Percentiles rank a stretch among this genome's conserved stretches.
Conservation (phyloP, 1,140 invertebrate genomes). For the Eulimnadia texana region DNA sequence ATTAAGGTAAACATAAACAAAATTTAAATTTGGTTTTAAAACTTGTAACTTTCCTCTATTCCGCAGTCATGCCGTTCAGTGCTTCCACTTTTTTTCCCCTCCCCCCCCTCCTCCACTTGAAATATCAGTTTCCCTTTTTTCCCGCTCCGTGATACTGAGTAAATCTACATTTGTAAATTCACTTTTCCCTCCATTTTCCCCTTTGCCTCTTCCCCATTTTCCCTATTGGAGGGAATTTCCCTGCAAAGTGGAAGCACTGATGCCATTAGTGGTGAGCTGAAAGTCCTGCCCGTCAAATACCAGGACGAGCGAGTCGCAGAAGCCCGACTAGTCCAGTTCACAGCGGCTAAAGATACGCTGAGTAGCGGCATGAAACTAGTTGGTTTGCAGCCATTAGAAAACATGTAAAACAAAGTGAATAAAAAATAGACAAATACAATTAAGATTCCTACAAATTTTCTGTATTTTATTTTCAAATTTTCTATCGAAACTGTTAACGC, state of each 20-base stretch:
- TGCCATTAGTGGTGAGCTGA: slow-evolving; percentile 58
- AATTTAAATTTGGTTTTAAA: slow-evolving; percentile 14
- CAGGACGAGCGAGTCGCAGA: slow-evolving; percentile 41
- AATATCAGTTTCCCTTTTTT: too few species aligned
- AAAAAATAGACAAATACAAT: neutral
- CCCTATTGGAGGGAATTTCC: too few species aligned
- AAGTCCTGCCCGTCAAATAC: slow-evolving; percentile 56
- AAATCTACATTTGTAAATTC: too few species aligned
- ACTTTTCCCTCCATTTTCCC: too few species aligned
- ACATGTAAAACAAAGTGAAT: slow-evolving; percentile 47
- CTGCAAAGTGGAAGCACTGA: too few species aligned
- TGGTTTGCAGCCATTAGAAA: slow-evolving; percentile 58
- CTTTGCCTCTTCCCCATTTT: too few species aligned
- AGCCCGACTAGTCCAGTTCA: slow-evolving; percentile 64
- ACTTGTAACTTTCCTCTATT: slow-evolving; percentile 23
- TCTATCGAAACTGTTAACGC: slow-evolving; percentile 39
- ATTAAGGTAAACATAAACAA: slow-evolving; percentile 39
- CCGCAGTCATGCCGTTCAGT: too few species aligned
- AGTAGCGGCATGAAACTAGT: slow-evolving; percentile 60
- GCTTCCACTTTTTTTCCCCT: too few species aligned
- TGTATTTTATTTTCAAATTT: neutral
- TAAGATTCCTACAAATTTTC: neutral
- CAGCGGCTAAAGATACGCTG: slow-evolving; percentile 50
- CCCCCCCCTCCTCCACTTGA: too few species aligned
- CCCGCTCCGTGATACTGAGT: too few species aligned